Evolutionary conservation across 2,113 vertebrate genomes (phyloP), one percentile per base, ranked within the genome.

Genomic region (Antechinus stuartii): DNA sequence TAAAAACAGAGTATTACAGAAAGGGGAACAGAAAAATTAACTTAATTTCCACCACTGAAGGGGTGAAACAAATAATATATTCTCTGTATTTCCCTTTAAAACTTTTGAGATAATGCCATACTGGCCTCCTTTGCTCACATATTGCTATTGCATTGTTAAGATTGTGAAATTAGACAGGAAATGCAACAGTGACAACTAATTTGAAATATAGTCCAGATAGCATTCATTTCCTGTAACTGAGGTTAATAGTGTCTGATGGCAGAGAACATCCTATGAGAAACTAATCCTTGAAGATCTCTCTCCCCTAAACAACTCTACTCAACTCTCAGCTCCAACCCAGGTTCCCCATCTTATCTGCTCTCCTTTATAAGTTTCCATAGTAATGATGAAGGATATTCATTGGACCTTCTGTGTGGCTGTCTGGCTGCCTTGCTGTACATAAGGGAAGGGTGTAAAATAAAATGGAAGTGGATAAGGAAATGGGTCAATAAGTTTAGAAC

Each of bases 91-190:
- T 89, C 3, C 30, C 90, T 95, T 93, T 95, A 55, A 89, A 95
- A 92, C 10, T 27, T 90, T 24, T 89, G 54, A 76, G 26, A 50
- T 54, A 12, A 49, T 84, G 19, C n/a, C 16, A 4, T 1, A 3
- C 8, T 1, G 56, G 42, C 92, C 27, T 19, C 2, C 57, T 46
- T 92, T 89, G 27, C 30, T 26, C 1, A 9, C 46, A 90, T 50
- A 52, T 35, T 84, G 53, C 42, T 57, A 19, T 12, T 76, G 76
- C 25, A 50, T 7, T 47, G 57, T 91, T 30, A n/a, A 1, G 3
- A 27, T 90, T 93, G 68, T 47, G 89, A 95, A 96, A 93, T 49
- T 27, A 90, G 92, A 52, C 90, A 89, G 92, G 84, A 96, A 89
- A 47, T 23, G 56, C n/a, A 76, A 84, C 19, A 92, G 54, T 11